Conservation (phyloP, 2,888 invertebrate genomes). For the Drosophila demipolita region DNA sequence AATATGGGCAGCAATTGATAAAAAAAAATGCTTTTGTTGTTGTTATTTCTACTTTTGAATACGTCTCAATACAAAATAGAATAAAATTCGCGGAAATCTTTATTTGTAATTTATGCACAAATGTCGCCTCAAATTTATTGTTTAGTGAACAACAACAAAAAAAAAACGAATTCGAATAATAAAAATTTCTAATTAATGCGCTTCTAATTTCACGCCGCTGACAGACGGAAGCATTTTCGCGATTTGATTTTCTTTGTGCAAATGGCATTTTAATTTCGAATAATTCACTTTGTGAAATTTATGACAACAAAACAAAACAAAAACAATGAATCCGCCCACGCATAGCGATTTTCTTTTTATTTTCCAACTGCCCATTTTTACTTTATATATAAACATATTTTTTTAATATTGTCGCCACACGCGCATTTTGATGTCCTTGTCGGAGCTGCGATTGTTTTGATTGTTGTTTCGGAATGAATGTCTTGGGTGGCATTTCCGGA, state of each 20-base stretch:
- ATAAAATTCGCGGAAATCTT: constrained; percentile 69
- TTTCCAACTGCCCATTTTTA: constrained; percentile 14
- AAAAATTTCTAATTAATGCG: constrained; percentile 78
- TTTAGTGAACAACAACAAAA: constrained; percentile 38
- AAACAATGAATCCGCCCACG: constrained; percentile 70
- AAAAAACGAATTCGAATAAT: constrained; percentile 61
- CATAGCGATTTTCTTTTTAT: constrained; percentile 42
- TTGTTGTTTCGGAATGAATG: constrained; percentile 8
- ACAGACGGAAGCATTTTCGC: constrained; percentile 71
- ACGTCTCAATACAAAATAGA: constrained; percentile 35
- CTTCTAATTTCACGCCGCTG: constrained; percentile 73
- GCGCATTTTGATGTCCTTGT: constrained; percentile 61
- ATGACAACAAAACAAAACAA: constrained; percentile 46
- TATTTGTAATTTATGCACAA: constrained; percentile 68
- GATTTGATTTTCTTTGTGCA: constrained; percentile 62
- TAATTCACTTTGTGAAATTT: constrained; percentile 72
- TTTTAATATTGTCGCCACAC: constrained; percentile 41
- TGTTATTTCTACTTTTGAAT: constrained; percentile 24
- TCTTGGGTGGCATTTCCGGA: constrained; percentile 51
- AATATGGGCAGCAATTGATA: constrained; percentile 55
- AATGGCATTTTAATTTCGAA: constrained; percentile 70
- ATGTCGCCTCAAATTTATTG: constrained; percentile 73
- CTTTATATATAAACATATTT: constrained; percentile 14
- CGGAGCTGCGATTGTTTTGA: constrained; percentile 4
- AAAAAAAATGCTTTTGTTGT: constrained; percentile 21